These are phyloP conservation scores for Seriola dumerili DNA, from an alignment of 2,113 vertebrate species.

Conservation along the genomic window DNA sequence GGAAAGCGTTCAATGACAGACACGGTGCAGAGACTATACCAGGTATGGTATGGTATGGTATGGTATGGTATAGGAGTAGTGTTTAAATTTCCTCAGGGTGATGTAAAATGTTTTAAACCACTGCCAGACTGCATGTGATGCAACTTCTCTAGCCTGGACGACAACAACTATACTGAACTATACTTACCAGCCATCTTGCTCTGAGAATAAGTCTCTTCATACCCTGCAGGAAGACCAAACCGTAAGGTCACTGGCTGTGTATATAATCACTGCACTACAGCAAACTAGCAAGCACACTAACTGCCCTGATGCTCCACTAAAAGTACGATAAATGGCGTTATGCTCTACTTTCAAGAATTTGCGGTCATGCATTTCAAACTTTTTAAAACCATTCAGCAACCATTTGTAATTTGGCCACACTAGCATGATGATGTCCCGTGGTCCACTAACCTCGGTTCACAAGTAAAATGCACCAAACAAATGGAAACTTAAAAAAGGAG, in stretches of 20 bases:
- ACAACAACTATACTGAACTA: conserved; percentile 16
- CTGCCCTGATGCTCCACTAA: background rate
- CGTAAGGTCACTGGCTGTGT: conserved; percentile 33
- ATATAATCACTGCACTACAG: conserved; percentile 5
- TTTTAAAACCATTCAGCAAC: background rate
- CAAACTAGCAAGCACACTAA: conserved; percentile 11
- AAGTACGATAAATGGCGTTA: background rate
- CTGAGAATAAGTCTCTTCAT: conserved; percentile 68
- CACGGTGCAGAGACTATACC: background rate
- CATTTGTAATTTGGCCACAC: background rate
- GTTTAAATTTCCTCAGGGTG: conserved; percentile 7
- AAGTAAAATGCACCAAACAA: background rate
- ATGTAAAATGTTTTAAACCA: background rate
- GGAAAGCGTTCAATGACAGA: background rate
- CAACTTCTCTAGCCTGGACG: background rate
- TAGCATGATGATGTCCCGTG: background rate
- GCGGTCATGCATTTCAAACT: conserved; percentile 7
- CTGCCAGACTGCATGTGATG: background rate
- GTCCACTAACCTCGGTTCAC: background rate
- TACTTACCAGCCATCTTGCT: conserved; percentile 68
- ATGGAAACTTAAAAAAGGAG: conserved; percentile 2
- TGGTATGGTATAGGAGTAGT: background rate
- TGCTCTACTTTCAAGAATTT: background rate
- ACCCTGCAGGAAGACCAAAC: conserved; percentile 66
- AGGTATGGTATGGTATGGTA: background rate